Evolutionary conservation across 2,797 vertebrate genomes (phyloP), one percentile per base, ranked within the genome.

Genomic region (Neosilurus hyrtlii): DNA sequence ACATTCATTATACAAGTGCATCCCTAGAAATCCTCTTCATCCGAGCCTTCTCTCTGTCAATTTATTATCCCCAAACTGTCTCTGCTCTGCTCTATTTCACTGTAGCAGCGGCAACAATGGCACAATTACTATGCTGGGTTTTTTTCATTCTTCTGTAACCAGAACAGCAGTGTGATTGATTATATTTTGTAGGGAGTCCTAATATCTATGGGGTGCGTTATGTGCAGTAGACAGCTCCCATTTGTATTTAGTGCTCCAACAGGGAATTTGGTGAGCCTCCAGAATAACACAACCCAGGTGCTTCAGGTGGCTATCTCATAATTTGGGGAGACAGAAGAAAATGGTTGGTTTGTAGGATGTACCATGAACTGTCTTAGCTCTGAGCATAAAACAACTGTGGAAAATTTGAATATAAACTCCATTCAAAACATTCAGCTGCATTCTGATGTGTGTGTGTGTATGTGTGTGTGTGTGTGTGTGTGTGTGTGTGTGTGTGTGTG

Each of bases 301-400:
- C 84, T 83, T 81, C 57, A 75, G 61, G 49, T 72, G 74, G 43
- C 81, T 74, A n/a, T 82, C 35, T 83, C 0, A 70, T 86, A 84
- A 87, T 84, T 80, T 75, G 56, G 57, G 5, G 51, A 86, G 68
- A 87, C 75, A 67, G 68, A 67, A 66, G 71, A 79, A 86, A 80
- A 77, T 66, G 79, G 78, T 83, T 81, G 66, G 72, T 81, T 78
- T 73, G 37, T 51, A 30, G 72, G 20, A 65, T 66, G 20, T 30
- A 30, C 66, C 74, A 72, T n/a, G 6, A 61, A 11, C 30, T n/a
- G 20, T 57, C 35, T 20, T 11, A 37, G 16, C 5, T 1, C 20
- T 66, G 61, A 16, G 30, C 78, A 80, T 57, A 68, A 67, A 67
- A 54, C 54, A 30, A 24, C 57, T 54, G 30, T 24, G 65, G 62